Percentiles rank a stretch among this genome's conserved stretches.
phyloP scores from a whole-genome alignment of 2,888 invertebrate genomes.

The Catocala sponsa region DNA sequence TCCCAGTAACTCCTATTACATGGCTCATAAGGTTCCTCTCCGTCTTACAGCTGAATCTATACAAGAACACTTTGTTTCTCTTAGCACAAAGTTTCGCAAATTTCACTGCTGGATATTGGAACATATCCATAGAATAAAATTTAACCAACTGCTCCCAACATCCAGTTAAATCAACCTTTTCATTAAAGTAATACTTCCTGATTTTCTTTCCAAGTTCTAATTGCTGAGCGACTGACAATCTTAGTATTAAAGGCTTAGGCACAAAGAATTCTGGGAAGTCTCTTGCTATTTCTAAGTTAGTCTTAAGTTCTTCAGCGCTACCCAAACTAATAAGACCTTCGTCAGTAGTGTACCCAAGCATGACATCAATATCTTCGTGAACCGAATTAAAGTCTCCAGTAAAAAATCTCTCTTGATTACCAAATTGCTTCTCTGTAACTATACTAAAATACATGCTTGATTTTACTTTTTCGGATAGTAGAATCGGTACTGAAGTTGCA shows the following conservation, averaged over 20 bases:
- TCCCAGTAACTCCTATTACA: slow-evolving; percentile 21
- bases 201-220: slow-evolving; percentile 53
- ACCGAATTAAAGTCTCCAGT: slow-evolving; percentile 71
- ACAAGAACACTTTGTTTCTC: slow-evolving; percentile 55
- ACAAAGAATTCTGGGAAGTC: slow-evolving; percentile 48
- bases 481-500: slow-evolving; percentile 18
- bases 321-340: slow-evolving; percentile 83
- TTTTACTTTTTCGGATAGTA: slow-evolving; percentile 25
- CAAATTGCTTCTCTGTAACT: slow-evolving; percentile 54
- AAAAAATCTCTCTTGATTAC: slow-evolving; percentile 53
- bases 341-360: slow-evolving; percentile 90
- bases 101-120: slow-evolving; percentile 46
- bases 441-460: slow-evolving; percentile 37
- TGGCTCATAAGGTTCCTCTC: slow-evolving; percentile 55
- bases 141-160: slow-evolving; percentile 46
- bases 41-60: slow-evolving; percentile 61
- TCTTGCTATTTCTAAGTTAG: slow-evolving; percentile 41
- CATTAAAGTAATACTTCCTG: slow-evolving; percentile 50
- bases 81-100: slow-evolving; percentile 49
- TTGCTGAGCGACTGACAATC: slow-evolving; percentile 43
- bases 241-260: slow-evolving; percentile 40
- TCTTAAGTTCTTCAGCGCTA: slow-evolving; percentile 27
- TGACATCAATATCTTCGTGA: slow-evolving; percentile 86
- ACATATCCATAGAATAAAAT: slow-evolving; percentile 48
- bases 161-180: slow-evolving; percentile 30